Evolutionary conservation across 1,140 invertebrate genomes (phyloP).

Genomic region (Drosophila mojavensis): DNA sequence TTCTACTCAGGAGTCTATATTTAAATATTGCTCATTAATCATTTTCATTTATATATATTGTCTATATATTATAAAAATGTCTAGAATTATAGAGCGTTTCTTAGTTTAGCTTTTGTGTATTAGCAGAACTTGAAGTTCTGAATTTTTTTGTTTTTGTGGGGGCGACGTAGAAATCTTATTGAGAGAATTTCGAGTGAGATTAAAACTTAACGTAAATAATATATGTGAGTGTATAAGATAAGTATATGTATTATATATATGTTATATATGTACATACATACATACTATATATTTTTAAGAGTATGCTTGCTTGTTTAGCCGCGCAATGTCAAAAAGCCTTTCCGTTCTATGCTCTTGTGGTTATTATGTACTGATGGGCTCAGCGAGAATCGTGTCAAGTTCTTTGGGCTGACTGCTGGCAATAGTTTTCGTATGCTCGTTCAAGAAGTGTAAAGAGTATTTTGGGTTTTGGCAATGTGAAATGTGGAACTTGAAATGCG

Average conservation of each 20-base stretch:
- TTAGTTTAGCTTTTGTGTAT: not conserved
- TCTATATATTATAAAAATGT: too few species aligned
- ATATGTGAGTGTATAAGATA: not conserved
- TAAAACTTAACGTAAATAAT: constrained; percentile 59
- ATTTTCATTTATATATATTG: too few species aligned
- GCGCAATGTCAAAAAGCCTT: constrained; percentile 65
- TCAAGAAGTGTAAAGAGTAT: not conserved
- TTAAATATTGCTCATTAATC: too few species aligned
- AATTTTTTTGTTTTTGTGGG: not conserved
- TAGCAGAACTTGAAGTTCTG: too few species aligned
- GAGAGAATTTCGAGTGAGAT: constrained; percentile 40
- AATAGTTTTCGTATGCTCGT: constrained; percentile 46
- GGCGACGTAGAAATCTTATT: constrained; percentile 13
- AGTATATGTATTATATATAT: not conserved
- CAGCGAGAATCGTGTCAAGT: constrained; percentile 65
- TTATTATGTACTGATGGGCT: constrained; percentile 47
- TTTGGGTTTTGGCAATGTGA: too few species aligned
- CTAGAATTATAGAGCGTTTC: not conserved
- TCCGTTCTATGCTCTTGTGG: constrained; percentile 43
- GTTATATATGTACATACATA: constrained; percentile 5
- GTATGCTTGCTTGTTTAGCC: constrained; percentile 9
- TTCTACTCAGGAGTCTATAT: too few species aligned
- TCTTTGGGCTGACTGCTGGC: constrained; percentile 34
- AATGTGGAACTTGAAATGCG: too few species aligned
- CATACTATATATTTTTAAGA: too few species aligned